phyloP scores from a whole-genome alignment of 2,888 invertebrate species.

The Acronicta leporina region DNA sequence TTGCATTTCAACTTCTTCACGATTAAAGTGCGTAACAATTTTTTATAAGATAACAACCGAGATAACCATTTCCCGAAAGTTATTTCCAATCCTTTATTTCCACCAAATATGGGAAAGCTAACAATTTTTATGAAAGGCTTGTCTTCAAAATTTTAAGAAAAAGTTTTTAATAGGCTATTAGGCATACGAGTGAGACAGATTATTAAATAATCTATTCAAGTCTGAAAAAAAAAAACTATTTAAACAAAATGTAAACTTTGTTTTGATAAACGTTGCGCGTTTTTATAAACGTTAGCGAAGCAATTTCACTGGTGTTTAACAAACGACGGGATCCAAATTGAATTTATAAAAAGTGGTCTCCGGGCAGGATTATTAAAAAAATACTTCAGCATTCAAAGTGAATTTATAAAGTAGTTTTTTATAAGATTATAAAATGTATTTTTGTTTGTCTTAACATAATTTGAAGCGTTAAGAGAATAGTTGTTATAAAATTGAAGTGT shows the following conservation, averaged over 20 bases:
- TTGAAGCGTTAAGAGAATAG: no score
- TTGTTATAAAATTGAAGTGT: no score
- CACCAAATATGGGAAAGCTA: neutral
- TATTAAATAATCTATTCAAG: conserved; percentile 11
- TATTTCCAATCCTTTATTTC: no score
- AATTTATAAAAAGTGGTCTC: conserved; percentile 17
- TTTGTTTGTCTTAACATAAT: no score
- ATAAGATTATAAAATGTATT: neutral
- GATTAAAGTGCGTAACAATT: no score
- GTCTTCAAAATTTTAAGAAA: neutral
- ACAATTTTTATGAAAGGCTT: neutral
- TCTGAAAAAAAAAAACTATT: neutral
- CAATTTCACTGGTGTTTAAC: conserved; percentile 24
- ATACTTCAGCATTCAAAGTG: conserved; percentile 49
- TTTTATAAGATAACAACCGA: no score
- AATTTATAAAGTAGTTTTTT: neutral
- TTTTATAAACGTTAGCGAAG: conserved; percentile 20
- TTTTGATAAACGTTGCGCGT: conserved; percentile 1
- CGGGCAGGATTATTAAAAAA: neutral
- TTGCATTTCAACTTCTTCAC: no score
- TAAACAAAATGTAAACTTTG: conserved; percentile 24
- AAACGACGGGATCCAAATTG: conserved; percentile 16
- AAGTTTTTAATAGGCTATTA: neutral
- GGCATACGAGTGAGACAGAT: neutral
- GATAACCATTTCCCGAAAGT: no score